Evolutionary conservation across 2,888 invertebrate species (phyloP).

Genomic region (Stenodema calcarata): DNA sequence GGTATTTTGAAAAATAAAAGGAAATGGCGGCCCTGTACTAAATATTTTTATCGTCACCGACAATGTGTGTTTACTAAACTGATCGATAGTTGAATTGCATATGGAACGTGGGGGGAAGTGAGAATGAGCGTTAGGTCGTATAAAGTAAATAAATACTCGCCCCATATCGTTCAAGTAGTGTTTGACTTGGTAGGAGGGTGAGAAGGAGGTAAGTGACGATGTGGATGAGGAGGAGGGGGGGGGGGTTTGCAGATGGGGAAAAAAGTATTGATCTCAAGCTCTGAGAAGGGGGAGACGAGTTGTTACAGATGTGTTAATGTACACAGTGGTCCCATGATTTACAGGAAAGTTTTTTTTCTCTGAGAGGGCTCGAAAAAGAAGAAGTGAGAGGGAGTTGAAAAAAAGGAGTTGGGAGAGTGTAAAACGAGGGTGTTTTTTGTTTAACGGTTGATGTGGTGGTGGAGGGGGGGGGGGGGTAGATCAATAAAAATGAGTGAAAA

Average conservation of each 20-base stretch:
- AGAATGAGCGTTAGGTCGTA: too few relatives aligned
- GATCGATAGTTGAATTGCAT: too few relatives aligned
- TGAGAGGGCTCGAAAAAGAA: background rate
- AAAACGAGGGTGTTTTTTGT: slow-evolving; percentile 5
- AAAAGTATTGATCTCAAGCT: background rate
- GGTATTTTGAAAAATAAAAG: too few relatives aligned
- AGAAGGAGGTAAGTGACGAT: too few relatives aligned
- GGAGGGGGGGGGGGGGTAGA: background rate
- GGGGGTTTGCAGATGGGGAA: background rate
- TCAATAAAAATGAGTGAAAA: slow-evolving; percentile 39
- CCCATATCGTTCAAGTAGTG: background rate
- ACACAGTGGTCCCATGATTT: slow-evolving; percentile 24
- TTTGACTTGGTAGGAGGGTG: slow-evolving; percentile 6
- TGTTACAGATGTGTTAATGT: slow-evolving; percentile 33
- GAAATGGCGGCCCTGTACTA: too few relatives aligned
- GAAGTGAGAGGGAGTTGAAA: background rate
- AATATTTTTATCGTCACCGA: too few relatives aligned
- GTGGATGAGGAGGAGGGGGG: too few relatives aligned
- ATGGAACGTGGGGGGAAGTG: too few relatives aligned
- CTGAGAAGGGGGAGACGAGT: background rate
- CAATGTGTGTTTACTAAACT: too few relatives aligned
- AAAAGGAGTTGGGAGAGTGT: background rate
- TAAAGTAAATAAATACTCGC: too few relatives aligned
- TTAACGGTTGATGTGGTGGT: background rate
- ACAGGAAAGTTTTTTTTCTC: background rate